phyloP scores from a whole-genome alignment of 2,797 vertebrate genomes.

The Typhlichthys subterraneus region DNA sequence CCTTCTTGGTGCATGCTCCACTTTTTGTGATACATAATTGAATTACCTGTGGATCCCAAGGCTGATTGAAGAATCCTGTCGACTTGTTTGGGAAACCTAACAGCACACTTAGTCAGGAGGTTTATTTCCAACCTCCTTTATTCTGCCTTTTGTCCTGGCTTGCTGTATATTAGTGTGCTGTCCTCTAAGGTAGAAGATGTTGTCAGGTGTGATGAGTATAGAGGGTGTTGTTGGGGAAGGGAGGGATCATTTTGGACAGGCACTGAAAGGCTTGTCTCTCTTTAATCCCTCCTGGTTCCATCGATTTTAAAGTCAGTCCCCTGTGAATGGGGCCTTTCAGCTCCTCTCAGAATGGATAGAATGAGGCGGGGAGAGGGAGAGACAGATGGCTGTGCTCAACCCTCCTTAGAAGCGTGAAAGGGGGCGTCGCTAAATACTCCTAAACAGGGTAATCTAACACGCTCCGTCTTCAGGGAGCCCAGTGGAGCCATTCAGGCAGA shows the following conservation, averaged over 20 bases:
- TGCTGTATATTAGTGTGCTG: slow-evolving; percentile 23
- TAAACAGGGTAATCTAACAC: slow-evolving; percentile 26
- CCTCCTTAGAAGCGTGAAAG: slow-evolving; percentile 31
- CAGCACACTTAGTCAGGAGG: slow-evolving; percentile 59
- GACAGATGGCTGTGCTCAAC: background rate
- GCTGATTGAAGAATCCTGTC: slow-evolving; percentile 65
- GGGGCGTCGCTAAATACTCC: slow-evolving; percentile 35
- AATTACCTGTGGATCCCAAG: slow-evolving; percentile 51
- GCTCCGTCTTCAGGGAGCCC: slow-evolving; percentile 14
- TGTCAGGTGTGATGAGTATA: slow-evolving; percentile 51
- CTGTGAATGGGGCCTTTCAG: slow-evolving; percentile 55
- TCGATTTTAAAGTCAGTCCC: slow-evolving; percentile 73
- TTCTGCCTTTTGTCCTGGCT: slow-evolving; percentile 17
- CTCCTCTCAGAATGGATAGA: slow-evolving; percentile 22
- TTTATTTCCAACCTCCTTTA: slow-evolving; percentile 40
- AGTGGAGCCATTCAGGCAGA: slow-evolving; percentile 26
- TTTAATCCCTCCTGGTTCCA: slow-evolving; percentile 61
- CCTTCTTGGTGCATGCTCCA: slow-evolving; percentile 27
- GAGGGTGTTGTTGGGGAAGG: slow-evolving; percentile 41
- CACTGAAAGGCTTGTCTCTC: slow-evolving; percentile 58
- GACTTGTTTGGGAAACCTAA: slow-evolving; percentile 51
- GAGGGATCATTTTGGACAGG: slow-evolving; percentile 44
- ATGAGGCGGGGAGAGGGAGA: slow-evolving; percentile 25
- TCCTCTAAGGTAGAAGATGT: slow-evolving; percentile 27
- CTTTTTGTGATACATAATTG: slow-evolving; percentile 70